Evolutionary conservation across 2,797 vertebrate species (phyloP).

Genomic region (Argentina silus): DNA sequence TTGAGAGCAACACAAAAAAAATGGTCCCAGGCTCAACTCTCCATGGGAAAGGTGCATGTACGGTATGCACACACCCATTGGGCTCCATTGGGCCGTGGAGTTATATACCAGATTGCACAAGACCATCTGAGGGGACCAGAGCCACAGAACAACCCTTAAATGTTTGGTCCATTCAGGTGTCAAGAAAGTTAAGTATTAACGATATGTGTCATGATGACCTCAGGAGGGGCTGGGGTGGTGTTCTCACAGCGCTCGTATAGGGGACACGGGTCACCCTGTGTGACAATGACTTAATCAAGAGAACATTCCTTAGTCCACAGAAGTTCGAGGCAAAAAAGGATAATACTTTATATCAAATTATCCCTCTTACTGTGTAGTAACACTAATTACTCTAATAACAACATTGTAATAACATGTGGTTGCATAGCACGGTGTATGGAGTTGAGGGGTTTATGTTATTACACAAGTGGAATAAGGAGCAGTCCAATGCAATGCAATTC

Average conservation of each 20-base stretch:
- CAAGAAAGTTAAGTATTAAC: neutral
- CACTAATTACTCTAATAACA: no score
- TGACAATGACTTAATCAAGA: slow-evolving; percentile 11
- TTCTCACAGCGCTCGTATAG: neutral
- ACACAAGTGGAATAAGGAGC: no score
- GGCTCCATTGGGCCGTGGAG: no score
- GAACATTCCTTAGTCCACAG: slow-evolving; percentile 12
- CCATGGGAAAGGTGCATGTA: neutral
- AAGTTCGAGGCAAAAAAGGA: neutral
- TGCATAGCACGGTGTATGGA: no score
- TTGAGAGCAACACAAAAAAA: neutral
- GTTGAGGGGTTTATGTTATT: no score
- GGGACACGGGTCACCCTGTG: neutral
- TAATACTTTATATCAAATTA: no score
- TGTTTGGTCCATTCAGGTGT: no score
- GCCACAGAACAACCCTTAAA: no score
- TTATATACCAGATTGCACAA: neutral
- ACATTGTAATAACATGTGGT: no score
- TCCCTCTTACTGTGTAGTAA: no score
- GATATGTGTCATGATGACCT: neutral
- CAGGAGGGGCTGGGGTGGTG: no score
- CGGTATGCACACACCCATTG: neutral
- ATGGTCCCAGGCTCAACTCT: slow-evolving; percentile 1
- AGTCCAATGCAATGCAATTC: no score
- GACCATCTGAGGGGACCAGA: neutral